phyloP scores from a whole-genome alignment of 2,888 invertebrate genomes.

The Lapara coniferarum region DNA sequence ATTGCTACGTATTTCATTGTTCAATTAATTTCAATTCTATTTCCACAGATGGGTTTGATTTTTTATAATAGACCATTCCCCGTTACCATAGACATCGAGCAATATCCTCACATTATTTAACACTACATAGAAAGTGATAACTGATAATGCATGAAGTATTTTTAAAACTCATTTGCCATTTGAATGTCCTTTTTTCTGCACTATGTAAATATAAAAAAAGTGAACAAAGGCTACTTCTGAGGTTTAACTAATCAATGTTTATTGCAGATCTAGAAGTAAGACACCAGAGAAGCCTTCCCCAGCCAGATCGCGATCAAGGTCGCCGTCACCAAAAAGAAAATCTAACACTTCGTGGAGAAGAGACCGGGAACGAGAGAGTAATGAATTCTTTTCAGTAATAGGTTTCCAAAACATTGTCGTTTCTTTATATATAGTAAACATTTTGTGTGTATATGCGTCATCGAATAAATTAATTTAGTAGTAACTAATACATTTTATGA shows the following conservation, averaged over 20 bases:
- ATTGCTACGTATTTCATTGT: not conserved
- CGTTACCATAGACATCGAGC: no score
- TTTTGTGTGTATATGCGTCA: not conserved
- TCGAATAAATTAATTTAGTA: not conserved
- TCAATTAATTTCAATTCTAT: not conserved
- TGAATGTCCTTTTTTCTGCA: not conserved
- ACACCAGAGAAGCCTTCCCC: constrained; percentile 77
- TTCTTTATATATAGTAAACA: no score
- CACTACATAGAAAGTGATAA: no score
- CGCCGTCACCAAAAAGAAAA: constrained; percentile 74
- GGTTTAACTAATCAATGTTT: not conserved
- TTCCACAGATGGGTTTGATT: not conserved
- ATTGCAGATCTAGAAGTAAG: constrained; percentile 71
- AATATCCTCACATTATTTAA: no score
- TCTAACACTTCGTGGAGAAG: constrained; percentile 58
- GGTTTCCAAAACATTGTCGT: no score
- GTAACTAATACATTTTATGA: not conserved
- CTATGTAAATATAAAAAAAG: not conserved
- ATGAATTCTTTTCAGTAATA: constrained; percentile 36
- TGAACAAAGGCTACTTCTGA: not conserved
- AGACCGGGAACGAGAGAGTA: constrained; percentile 67
- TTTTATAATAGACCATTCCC: no score
- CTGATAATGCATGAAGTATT: no score
- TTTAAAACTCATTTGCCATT: no score
- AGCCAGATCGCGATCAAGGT: constrained; percentile 75